Conservation (phyloP, 1,140 invertebrate species). For the Listronotus bonariensis region DNA sequence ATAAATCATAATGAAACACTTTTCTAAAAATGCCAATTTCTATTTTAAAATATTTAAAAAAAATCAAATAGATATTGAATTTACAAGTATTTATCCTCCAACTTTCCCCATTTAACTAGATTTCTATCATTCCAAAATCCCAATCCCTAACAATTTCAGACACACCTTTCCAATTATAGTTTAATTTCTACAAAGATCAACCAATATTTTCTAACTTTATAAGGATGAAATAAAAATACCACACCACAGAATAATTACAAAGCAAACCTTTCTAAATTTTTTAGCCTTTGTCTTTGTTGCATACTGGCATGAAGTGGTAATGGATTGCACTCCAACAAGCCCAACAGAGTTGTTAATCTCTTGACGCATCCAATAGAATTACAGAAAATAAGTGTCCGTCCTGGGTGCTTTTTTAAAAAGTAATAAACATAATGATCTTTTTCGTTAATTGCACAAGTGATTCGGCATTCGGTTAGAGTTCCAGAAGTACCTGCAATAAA, state of each 20-base stretch:
- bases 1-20: no score
- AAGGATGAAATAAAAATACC: no score
- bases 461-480: constrained; percentile 81
- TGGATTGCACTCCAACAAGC: constrained; percentile 76
- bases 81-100: no score
- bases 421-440: constrained; percentile 96
- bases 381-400: constrained; percentile 93
- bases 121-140: no score
- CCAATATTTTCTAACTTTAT: no score
- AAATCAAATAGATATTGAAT: no score
- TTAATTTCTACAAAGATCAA: no score
- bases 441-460: constrained; percentile 75
- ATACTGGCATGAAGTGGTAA: constrained; percentile 92
- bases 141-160: no score
- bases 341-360: constrained; percentile 81
- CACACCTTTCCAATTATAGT: no score
- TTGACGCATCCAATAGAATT: constrained; percentile 95
- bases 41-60: no score
- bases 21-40: no score
- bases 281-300: constrained; percentile 92
- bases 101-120: no score
- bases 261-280: constrained; percentile 85
- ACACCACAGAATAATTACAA: not conserved
- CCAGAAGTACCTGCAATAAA: constrained; percentile 73
- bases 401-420: constrained; percentile 81